Conservation (phyloP, 1,140 invertebrate genomes). For the Drosophila asahinai region DNA sequence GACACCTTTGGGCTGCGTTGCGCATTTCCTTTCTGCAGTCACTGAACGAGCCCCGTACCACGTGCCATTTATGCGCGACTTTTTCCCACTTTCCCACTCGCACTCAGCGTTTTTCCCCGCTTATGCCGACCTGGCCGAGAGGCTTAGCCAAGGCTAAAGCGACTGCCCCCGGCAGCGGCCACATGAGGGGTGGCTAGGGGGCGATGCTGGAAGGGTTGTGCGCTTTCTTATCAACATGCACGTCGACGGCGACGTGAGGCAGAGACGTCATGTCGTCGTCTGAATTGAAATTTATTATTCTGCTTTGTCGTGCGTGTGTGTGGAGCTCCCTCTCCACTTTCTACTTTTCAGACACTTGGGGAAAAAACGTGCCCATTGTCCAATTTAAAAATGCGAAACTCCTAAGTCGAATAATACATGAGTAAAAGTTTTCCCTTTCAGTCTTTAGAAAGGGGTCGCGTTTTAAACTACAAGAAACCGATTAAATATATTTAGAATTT, state of each 20-base stretch:
- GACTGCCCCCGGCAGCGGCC: constrained; percentile 6
- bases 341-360: not conserved
- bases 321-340: constrained; percentile 3
- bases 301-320: constrained; percentile 77
- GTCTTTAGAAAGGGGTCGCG: no score
- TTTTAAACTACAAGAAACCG: no score
- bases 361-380: not conserved
- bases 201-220: constrained; percentile 34
- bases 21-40: constrained; percentile 74
- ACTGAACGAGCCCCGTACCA: constrained; percentile 21
- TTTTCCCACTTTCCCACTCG: constrained; percentile 43
- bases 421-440: no score
- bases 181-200: not conserved
- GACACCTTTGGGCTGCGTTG: constrained; percentile 79
- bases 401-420: no score
- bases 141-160: constrained; percentile 47
- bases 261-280: constrained; percentile 69
- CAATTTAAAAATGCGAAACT: not conserved
- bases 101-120: constrained; percentile 31
- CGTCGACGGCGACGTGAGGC: constrained; percentile 51
- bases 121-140: constrained; percentile 40
- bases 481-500: no score
- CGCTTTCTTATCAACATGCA: constrained; percentile 73
- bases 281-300: constrained; percentile 83
- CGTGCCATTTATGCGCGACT: constrained; percentile 52